phyloP scores from a whole-genome alignment of 2,888 invertebrate genomes.

The Diadromus collaris region DNA sequence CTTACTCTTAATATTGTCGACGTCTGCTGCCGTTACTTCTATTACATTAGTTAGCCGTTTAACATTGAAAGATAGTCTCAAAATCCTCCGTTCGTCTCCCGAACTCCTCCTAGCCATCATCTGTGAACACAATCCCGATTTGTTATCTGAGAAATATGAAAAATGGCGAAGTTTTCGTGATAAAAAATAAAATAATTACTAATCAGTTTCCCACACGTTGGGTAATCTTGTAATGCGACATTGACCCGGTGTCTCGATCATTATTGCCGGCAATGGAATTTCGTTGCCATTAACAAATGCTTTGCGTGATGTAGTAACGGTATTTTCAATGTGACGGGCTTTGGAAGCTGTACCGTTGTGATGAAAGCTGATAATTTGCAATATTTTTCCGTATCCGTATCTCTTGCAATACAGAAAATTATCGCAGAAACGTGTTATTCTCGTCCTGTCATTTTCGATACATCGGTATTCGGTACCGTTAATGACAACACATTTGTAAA shows the following conservation, averaged over 20 bases:
- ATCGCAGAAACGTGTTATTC: neutral
- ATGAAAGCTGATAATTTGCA: neutral
- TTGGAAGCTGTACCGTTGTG: neutral
- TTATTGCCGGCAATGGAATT: neutral
- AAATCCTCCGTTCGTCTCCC: neutral
- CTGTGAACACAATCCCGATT: neutral
- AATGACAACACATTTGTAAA: neutral
- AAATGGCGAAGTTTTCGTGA: neutral
- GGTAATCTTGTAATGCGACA: slow-evolving; percentile 5
- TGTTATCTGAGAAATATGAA: neutral
- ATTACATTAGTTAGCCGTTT: neutral
- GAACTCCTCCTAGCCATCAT: neutral
- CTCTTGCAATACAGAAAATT: neutral
- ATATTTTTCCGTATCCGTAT: slow-evolving; percentile 2
- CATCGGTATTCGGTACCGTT: slow-evolving; percentile 2
- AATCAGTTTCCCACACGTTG: slow-evolving; percentile 1
- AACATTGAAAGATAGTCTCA: neutral
- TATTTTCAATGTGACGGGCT: slow-evolving; percentile 2
- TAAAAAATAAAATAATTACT: neutral
- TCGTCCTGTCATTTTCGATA: neutral
- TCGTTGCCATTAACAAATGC: neutral
- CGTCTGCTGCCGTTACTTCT: neutral
- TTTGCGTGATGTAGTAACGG: neutral
- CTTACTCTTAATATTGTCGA: slow-evolving; percentile 4
- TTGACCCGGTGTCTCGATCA: neutral